Conservation (phyloP, 2,797 vertebrate genomes). For the Eidolon dupreanum region DNA sequence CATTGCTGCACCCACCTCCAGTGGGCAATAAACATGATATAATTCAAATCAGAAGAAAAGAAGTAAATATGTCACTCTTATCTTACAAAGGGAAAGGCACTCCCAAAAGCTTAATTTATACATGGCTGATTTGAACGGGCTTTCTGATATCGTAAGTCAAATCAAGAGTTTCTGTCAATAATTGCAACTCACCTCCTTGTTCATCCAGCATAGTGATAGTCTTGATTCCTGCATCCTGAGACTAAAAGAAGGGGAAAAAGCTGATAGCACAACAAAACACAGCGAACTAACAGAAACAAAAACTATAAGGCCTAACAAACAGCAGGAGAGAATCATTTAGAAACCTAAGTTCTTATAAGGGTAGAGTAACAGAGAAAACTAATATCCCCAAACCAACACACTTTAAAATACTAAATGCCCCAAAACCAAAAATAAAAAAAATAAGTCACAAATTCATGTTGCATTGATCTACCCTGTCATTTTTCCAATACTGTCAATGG, state of each 20-base stretch:
- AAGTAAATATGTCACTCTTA: constrained; percentile 25
- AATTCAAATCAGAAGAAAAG: constrained; percentile 47
- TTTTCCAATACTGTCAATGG: not conserved
- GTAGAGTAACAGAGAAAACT: not conserved
- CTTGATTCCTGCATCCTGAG: constrained; percentile 92
- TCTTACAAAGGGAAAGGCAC: constrained; percentile 6
- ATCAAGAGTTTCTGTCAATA: constrained; percentile 18
- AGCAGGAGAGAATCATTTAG: constrained; percentile 9
- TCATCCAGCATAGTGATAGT: constrained; percentile 95
- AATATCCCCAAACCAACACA: not conserved
- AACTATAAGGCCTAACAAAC: constrained; percentile 12
- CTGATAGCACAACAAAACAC: constrained; percentile 15
- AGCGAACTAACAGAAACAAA: constrained; percentile 38
- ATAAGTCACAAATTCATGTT: constrained; percentile 17
- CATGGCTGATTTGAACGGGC: not conserved
- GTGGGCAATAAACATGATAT: not conserved
- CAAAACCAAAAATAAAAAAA: not conserved
- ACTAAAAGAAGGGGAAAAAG: constrained; percentile 86
- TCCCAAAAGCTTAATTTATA: not conserved
- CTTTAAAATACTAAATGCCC: not conserved
- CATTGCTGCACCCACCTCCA: not conserved
- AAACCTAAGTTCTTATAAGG: constrained; percentile 27
- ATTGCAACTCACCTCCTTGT: constrained; percentile 92
- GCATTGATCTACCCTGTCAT: constrained; percentile 20
- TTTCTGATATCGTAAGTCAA: not conserved